Base-by-base conservation (phyloP, 2,888 invertebrate species). In the Emmelina monodactyla region DNA sequence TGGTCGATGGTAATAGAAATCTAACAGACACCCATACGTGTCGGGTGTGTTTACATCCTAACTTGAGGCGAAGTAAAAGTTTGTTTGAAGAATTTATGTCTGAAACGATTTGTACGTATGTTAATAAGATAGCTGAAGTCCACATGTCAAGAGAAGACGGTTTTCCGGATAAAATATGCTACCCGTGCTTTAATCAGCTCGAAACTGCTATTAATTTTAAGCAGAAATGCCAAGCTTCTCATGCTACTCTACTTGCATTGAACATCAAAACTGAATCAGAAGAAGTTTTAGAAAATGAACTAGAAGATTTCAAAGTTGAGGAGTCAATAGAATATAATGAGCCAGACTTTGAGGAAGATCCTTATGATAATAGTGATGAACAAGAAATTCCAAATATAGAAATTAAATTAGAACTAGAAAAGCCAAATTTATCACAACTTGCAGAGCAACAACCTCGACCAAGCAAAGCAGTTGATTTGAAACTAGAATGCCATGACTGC, bases 401-500 rank as follows among this genome's bases (percentile, higher is more conserved):
- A n/a, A n/a, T n/a, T n/a, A n/a, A n/a, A n/a, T n/a, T n/a, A n/a
- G 19, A 19, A 9, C 19, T 9, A 6, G 25, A 25, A 25, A 25
- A 25, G 11, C 4, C 4, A 25, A 25, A 25, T 3, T 6, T 5
- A 6, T 11, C 11, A n/a, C 3, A 25, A 3, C 9, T 25, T 9
- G 25, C 11, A 7, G 6, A 4, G 11, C 25, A n/a, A 10, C n/a
- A 11, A 9, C 25, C 11, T 10, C 9, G n/a, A 25, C 25, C 25
- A 25, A 25, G 25, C 25, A 25, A 11, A 25, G 4, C 25, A 3
- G 11, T 25, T 25, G 25, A 25, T 10, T 25, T 25, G 11, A 4
- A 10, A 25, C 3, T 25, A 25, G 25, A 25, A 10, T 25, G 25
- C 11, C 25, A 25, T 25, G 25, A 25, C 11, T 64, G 64, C 35